Evolutionary conservation across 1,140 invertebrate species (phyloP), one percentile per base, ranked within the genome.

Genomic region (Mercenaria mercenaria): DNA sequence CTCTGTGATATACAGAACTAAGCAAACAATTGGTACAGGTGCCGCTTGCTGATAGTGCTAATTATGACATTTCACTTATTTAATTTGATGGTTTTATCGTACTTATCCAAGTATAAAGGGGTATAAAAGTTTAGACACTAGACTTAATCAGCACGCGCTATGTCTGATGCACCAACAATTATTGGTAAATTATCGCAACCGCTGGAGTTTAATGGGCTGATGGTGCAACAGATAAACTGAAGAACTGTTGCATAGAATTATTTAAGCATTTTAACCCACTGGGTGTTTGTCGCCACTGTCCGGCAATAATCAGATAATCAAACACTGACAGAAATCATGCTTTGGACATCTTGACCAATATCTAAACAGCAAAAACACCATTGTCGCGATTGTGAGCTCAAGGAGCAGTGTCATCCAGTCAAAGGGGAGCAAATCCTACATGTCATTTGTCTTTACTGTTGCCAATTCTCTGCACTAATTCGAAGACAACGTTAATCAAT

Each of bases 1-100:
- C 18, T 1, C 11, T 72, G 67, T 39, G 67, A 72, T 72, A 72
- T 72, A 72, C 18, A 18, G 26, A 15, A 26, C 6, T 67, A 29
- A 32, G 37, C 80, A 82, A 67, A 82, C 80, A 82, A 82, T 82
- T n/a, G 13, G 52, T 39, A 41, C 80, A 82, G 80, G 80, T 82
- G 80, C 39, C 56, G 2, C 3, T 11, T 13, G 20, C 56, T 29
- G 52, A 67, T 84, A 72, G 61, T 37, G 64, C 67, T 67, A 84
- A 84, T 84, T 84, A 72, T 50, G 34, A 67, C 41, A 72, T 67
- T 39, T 37, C 26, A 50, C 47, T 77, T 77, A 77, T 23, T 47
- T 77, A 39, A 72, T 41, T 61, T 67, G 34, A 43, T n/a, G 26
- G 82, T 69, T 32, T 72, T 72, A 34, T 69, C 37, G 47, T 84